These are phyloP conservation scores for Metopia argyrocephala DNA, from an alignment of 2,888 invertebrate species.

Conservation along the genomic window DNA sequence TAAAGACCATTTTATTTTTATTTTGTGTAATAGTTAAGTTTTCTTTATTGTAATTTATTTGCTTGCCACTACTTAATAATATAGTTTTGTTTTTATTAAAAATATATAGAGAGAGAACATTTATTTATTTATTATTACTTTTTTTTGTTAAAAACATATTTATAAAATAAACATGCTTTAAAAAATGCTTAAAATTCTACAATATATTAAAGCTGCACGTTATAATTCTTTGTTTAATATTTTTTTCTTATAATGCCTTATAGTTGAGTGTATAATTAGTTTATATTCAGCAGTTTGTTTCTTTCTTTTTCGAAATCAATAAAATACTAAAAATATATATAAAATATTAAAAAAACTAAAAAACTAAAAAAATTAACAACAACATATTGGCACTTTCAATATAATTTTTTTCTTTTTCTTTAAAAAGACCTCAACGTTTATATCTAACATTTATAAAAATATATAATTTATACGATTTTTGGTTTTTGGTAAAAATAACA, in stretches of 20 bases:
- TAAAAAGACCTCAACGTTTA: not conserved
- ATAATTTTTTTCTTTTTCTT: too few relatives aligned
- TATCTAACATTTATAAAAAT: not conserved
- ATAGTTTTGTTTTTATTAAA: not conserved
- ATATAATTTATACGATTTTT: not conserved
- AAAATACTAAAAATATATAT: conserved; percentile 20
- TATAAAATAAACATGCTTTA: not conserved
- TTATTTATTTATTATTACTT: not conserved
- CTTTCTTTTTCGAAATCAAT: conserved; percentile 10
- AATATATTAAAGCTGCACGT: conserved; percentile 61
- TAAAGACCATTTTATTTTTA: not conserved
- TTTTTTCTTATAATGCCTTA: conserved; percentile 3
- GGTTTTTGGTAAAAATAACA: not conserved
- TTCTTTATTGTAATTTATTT: not conserved
- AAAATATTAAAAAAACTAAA: conserved; percentile 24
- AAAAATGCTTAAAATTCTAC: conserved; percentile 33
- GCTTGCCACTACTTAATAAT: not conserved
- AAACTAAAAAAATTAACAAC: conserved; percentile 23
- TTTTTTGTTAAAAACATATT: conserved; percentile 11
- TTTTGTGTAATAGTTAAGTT: conserved; percentile 33
- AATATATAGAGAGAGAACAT: not conserved
- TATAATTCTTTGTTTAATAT: conserved; percentile 32
- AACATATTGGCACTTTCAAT: conserved; percentile 58
- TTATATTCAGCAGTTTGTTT: conserved; percentile 55
- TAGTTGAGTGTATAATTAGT: conserved; percentile 35